Conservation (phyloP, 2,797 vertebrate species). For the Lagodon rhomboides region DNA sequence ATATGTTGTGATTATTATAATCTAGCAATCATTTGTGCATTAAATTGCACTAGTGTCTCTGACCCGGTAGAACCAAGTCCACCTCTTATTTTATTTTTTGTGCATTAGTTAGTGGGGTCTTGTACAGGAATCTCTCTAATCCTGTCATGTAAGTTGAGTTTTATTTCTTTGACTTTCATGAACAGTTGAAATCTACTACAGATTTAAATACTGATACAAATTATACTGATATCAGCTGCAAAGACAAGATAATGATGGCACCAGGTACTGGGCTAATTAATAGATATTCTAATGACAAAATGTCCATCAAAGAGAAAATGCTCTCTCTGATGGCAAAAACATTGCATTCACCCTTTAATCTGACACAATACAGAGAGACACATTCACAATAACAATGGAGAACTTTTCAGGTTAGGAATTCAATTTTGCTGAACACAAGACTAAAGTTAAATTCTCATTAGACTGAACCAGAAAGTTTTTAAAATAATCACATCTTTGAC, state of each 20-base stretch:
- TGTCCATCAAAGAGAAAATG: not conserved
- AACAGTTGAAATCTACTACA: not conserved
- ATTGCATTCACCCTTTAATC: slow-evolving; percentile 21
- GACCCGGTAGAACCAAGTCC: not conserved
- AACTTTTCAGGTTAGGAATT: slow-evolving; percentile 17
- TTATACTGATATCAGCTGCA: not conserved
- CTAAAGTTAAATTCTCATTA: slow-evolving; percentile 46
- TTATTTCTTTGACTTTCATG: not conserved
- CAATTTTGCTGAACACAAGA: slow-evolving; percentile 29
- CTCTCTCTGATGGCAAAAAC: not conserved
- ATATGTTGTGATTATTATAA: not conserved
- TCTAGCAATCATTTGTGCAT: not conserved
- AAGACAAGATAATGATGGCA: not conserved
- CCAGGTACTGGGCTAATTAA: not conserved
- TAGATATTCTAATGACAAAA: not conserved
- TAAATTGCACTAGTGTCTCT: not conserved
- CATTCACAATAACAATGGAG: slow-evolving; percentile 33
- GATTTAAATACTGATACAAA: not conserved
- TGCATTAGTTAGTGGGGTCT: not conserved
- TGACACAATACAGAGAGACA: slow-evolving; percentile 33
- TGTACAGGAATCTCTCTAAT: not conserved
- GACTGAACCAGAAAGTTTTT: slow-evolving; percentile 26
- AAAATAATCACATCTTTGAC: slow-evolving; percentile 54
- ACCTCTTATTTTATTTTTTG: not conserved
- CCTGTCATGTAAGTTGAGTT: not conserved